Percentiles rank a stretch among this genome's conserved stretches.
These are phyloP conservation scores for Lasioglossum baleicum DNA, from an alignment of 1,140 invertebrate species.

Conservation along the genomic window DNA sequence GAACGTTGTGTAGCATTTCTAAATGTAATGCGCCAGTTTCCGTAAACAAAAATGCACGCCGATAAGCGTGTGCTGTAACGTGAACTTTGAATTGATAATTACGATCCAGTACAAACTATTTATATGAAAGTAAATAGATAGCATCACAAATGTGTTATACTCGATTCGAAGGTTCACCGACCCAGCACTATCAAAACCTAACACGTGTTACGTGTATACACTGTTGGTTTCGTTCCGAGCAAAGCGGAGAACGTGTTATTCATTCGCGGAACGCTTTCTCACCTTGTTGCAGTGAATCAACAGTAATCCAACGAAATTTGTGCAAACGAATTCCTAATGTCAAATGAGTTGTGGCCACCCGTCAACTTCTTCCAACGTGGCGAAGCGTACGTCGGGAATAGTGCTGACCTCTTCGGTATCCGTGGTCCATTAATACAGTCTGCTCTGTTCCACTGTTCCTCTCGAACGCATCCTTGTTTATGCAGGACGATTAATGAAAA, in stretches of 20 bases:
- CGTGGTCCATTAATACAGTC: conserved; percentile 6
- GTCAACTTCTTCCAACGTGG: conserved; percentile 79
- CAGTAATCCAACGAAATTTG: conserved; percentile 54
- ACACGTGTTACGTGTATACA: conserved; percentile 18
- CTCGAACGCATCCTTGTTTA: neutral
- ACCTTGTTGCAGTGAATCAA: conserved; percentile 53
- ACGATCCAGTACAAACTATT: conserved; percentile 1
- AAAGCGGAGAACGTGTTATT: neutral
- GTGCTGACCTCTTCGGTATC: conserved; percentile 46
- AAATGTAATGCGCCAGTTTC: neutral
- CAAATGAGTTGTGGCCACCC: conserved; percentile 68
- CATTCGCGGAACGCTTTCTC: conserved; percentile 27
- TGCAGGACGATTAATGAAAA: neutral
- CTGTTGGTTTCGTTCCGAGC: neutral
- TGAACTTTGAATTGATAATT: neutral
- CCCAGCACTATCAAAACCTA: conserved; percentile 31
- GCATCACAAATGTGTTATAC: neutral
- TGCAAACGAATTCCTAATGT: conserved; percentile 59
- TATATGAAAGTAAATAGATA: conserved; percentile 4
- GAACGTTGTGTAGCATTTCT: neutral
- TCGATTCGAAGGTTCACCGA: conserved; percentile 34
- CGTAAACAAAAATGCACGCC: neutral
- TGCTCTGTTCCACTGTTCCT: neutral
- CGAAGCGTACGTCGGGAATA: conserved; percentile 58
- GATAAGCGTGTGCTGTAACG: neutral